phyloP scores from a whole-genome alignment of 1,140 invertebrate species.

The Macrotrachela quadricornifera region DNA sequence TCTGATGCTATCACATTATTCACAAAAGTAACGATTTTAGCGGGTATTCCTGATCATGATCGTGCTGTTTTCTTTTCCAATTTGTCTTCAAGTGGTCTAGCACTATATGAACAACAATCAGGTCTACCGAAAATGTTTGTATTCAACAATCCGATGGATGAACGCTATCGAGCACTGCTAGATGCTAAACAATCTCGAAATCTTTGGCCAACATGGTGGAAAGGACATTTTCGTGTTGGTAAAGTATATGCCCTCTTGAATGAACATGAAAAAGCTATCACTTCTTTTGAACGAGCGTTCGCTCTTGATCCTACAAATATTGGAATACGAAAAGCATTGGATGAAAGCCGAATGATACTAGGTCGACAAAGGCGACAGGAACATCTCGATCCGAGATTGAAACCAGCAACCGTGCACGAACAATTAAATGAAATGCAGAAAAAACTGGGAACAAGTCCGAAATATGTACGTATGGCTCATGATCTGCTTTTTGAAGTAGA shows the following conservation, averaged over 20 bases:
- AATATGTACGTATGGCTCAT: not conserved
- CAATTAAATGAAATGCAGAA: not conserved
- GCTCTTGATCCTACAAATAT: not conserved
- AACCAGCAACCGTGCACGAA: not conserved
- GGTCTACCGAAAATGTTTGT: no score
- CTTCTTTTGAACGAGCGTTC: not conserved
- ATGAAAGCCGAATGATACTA: not conserved
- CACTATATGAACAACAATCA: no score
- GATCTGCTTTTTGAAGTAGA: not conserved
- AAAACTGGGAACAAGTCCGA: not conserved
- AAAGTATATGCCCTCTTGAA: not conserved
- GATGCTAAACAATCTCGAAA: not conserved
- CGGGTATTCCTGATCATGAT: no score
- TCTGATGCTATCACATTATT: no score
- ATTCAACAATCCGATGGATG: not conserved
- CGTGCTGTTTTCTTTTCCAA: no score
- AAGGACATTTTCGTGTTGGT: not conserved
- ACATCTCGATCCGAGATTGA: not conserved
- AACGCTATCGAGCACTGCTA: not conserved
- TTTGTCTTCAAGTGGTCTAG: no score
- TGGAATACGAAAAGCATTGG: not conserved
- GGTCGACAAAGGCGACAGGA: not conserved
- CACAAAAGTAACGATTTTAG: no score
- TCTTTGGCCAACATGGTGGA: not conserved
- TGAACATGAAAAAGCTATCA: not conserved